Evolutionary conservation across 2,888 invertebrate species (phyloP).

Genomic region (Cantharis rustica): DNA sequence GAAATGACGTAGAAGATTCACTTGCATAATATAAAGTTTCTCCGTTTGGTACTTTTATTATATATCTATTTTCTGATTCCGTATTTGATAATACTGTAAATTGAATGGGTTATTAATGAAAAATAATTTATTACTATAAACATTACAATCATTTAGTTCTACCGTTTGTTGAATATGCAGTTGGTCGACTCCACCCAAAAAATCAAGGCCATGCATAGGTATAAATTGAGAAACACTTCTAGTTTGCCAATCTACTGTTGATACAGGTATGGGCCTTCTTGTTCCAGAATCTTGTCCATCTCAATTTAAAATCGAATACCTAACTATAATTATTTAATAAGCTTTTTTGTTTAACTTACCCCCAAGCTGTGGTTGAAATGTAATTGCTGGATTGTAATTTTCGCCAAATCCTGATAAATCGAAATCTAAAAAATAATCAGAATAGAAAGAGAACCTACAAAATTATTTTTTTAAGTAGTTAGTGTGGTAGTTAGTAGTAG

Average conservation of each 20-base stretch:
- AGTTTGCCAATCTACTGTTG: conserved; percentile 65
- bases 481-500: no score
- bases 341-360: neutral
- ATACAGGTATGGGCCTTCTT: conserved; percentile 64
- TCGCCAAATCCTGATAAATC: conserved; percentile 31
- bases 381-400: conserved; percentile 17
- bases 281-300: conserved; percentile 35
- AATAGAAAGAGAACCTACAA: no score
- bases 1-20: conserved; percentile 66
- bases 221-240: conserved; percentile 64
- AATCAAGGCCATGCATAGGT: conserved; percentile 71
- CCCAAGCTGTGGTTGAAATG: conserved; percentile 23
- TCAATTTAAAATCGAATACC: neutral
- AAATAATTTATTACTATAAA: neutral
- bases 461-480: no score
- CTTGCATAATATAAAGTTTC: conserved; percentile 77
- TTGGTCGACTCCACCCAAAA: conserved; percentile 70
- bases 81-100: conserved; percentile 63
- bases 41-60: conserved; percentile 71
- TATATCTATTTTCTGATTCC: conserved; percentile 74
- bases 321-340: neutral
- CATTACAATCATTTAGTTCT: conserved; percentile 72
- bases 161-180: conserved; percentile 80
- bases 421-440: conserved; percentile 31
- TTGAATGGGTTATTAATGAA: neutral